Evolutionary conservation across 1,140 invertebrate species (phyloP).

Genomic region (Diachasmimorpha longicaudata): DNA sequence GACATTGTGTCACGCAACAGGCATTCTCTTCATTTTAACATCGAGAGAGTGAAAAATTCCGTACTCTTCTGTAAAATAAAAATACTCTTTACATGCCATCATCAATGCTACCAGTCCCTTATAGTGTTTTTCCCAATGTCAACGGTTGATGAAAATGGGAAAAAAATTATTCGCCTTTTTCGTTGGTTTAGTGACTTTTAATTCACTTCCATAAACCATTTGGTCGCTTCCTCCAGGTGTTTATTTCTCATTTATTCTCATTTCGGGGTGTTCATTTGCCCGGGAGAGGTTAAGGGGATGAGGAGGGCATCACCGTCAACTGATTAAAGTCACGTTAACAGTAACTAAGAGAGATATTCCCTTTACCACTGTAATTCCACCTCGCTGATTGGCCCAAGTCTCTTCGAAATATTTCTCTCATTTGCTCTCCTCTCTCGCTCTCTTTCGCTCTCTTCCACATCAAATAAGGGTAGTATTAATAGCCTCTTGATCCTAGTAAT

Average conservation of each 20-base stretch:
- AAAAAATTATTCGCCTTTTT: neutral
- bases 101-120: neutral
- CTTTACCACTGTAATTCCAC: neutral
- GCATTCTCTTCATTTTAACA: neutral
- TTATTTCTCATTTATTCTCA: slow-evolving; percentile 10
- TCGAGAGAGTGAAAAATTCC: neutral
- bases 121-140: neutral
- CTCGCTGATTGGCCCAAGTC: neutral
- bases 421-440: neutral
- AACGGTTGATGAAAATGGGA: neutral
- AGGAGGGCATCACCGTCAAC: neutral
- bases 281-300: neutral
- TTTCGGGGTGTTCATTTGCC: slow-evolving; percentile 19
- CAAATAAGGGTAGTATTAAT: neutral
- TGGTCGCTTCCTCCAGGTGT: neutral
- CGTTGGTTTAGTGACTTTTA: neutral
- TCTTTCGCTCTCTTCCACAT: neutral
- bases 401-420: neutral
- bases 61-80: neutral
- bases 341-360: neutral
- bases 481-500: neutral
- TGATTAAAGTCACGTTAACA: slow-evolving; percentile 20
- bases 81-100: neutral
- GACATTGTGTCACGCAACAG: neutral
- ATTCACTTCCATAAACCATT: neutral